phyloP scores from a whole-genome alignment of 2,113 vertebrate species.

The Vulpes ferrilata region DNA sequence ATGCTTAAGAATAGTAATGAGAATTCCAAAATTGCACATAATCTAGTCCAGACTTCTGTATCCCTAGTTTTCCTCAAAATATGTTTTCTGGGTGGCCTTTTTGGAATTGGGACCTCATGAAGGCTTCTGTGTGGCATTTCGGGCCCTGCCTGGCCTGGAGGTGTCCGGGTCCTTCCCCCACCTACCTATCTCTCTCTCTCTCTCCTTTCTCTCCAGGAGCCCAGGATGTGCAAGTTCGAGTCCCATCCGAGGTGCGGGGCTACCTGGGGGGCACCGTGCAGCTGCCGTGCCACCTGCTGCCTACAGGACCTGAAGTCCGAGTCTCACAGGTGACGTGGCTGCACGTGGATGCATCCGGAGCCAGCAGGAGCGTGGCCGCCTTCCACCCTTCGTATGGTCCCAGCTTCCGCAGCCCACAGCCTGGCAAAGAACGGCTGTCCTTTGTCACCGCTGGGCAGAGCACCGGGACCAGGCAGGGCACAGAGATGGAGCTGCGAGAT shows the following conservation, averaged over 20 bases:
- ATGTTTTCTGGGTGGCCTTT: background rate
- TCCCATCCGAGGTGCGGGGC: conserved; percentile 86
- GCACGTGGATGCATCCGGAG: conserved; percentile 73
- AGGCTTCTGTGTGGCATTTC: background rate
- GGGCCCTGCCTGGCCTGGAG: background rate
- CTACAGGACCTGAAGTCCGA: conserved; percentile 78
- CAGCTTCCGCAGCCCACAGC: conserved; percentile 86
- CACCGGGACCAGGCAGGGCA: background rate
- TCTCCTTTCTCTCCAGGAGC: conserved; percentile 74
- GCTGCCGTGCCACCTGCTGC: conserved; percentile 89
- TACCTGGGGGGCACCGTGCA: conserved; percentile 88
- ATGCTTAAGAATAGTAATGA: background rate
- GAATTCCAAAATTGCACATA: background rate
- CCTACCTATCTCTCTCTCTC: background rate
- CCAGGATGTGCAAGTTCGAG: conserved; percentile 80
- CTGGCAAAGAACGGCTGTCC: conserved; percentile 86
- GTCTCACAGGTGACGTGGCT: conserved; percentile 92
- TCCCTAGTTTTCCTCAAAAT: background rate
- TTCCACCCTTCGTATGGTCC: conserved; percentile 87
- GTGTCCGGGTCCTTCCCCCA: background rate
- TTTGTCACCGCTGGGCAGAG: background rate
- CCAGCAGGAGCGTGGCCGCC: conserved; percentile 89
- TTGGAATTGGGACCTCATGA: background rate
- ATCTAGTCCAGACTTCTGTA: background rate
- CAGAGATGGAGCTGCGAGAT: conserved; percentile 73